phyloP scores from a whole-genome alignment of 2,888 invertebrate genomes.

The Sminthurides aquaticus region DNA sequence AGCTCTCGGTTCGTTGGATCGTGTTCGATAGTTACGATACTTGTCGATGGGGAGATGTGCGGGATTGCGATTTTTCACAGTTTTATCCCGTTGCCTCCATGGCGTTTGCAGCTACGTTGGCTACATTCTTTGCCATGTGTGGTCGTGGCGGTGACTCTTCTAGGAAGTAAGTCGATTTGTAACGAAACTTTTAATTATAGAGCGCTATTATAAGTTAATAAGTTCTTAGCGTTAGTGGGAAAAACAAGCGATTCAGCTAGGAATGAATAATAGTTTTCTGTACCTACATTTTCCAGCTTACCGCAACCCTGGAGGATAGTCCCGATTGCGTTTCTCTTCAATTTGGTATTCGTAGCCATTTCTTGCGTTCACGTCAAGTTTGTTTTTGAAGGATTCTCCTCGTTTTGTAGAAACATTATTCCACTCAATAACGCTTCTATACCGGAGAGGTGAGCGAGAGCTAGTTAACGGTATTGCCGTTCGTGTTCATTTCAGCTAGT shows the following conservation, averaged over 20 bases:
- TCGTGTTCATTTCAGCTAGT: too few relatives aligned
- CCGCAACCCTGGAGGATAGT: constrained; percentile 36
- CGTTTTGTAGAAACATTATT: constrained; percentile 24
- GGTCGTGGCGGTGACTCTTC: constrained; percentile 36
- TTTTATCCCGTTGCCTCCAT: constrained; percentile 37
- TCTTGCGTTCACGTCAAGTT: constrained; percentile 28
- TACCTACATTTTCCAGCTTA: constrained; percentile 22
- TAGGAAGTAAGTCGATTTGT: constrained; percentile 30
- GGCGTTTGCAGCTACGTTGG: constrained; percentile 34
- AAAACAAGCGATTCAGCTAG: too few relatives aligned
- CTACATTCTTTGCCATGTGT: constrained; percentile 36
- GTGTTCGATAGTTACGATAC: constrained; percentile 12
- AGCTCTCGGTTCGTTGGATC: constrained; percentile 16
- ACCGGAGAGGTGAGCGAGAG: constrained; percentile 4
- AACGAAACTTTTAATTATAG: too few relatives aligned
- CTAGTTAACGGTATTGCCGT: background rate
- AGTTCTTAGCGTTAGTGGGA: too few relatives aligned
- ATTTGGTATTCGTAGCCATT: constrained; percentile 26
- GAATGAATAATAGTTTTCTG: background rate
- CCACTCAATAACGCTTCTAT: constrained; percentile 25
- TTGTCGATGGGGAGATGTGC: constrained; percentile 27
- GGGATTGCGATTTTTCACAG: constrained; percentile 32
- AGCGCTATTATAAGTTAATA: background rate
- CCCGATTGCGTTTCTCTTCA: constrained; percentile 28
- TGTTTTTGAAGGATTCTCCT: constrained; percentile 26